Evolutionary conservation across 37 sponge, comb jelly and placozoan species (phyloP).

Genomic region (Halichondria panicea): DNA sequence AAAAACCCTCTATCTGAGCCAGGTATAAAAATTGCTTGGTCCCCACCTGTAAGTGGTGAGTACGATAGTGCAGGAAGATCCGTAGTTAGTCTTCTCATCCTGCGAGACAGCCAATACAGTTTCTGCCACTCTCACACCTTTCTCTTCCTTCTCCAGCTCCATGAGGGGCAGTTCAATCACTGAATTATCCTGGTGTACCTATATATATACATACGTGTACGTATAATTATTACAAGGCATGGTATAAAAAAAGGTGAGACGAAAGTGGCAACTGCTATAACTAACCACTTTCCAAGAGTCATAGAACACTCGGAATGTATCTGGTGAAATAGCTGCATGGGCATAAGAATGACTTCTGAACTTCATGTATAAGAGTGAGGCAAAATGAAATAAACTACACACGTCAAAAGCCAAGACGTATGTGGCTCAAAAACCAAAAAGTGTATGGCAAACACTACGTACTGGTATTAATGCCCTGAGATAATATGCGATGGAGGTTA

Average conservation of each 20-base stretch:
- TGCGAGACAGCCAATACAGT: conserved; percentile 19
- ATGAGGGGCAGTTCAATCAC: conserved; percentile 15
- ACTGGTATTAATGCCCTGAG: conserved; percentile 35
- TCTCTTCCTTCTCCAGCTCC: conserved; percentile 28
- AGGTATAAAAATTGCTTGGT: not conserved
- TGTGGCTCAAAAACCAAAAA: too few species aligned
- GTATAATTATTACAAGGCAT: too few species aligned
- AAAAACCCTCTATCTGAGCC: not conserved
- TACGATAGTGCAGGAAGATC: conserved; percentile 17
- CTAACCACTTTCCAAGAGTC: conserved; percentile 51
- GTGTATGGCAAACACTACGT: too few species aligned
- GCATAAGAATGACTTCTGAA: too few species aligned
- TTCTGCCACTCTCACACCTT: conserved; percentile 6
- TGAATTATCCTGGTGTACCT: conserved; percentile 34
- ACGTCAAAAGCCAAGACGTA: not conserved
- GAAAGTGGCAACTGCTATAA: not conserved
- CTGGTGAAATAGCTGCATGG: conserved; percentile 23
- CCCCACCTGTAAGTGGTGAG: conserved; percentile 54
- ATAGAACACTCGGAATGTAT: conserved; percentile 30
- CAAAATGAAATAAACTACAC: not conserved
- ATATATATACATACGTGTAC: not conserved
- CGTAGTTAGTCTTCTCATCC: conserved; percentile 17
- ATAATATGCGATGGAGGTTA: conserved; percentile 28
- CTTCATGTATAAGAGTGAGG: not conserved
- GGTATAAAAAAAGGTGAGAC: too few species aligned